These are phyloP conservation scores for Xenus cinereus DNA, from an alignment of 2,113 vertebrate genomes.

Conservation along the genomic window DNA sequence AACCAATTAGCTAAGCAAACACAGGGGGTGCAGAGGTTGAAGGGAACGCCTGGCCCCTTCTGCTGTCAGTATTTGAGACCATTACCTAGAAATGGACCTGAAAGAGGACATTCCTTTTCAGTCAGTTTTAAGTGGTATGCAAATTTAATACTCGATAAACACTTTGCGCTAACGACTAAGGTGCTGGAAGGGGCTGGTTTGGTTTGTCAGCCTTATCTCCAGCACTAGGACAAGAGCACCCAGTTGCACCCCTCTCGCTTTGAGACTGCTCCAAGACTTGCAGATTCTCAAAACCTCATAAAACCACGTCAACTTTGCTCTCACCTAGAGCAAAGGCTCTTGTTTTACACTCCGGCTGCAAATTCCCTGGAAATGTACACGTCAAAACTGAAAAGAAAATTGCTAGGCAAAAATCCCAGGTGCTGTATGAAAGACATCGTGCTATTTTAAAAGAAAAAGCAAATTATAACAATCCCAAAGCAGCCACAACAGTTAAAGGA, in stretches of 20 bases:
- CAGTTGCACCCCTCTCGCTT: background rate
- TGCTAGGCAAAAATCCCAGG: background rate
- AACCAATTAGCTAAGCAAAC: background rate
- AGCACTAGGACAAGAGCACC: background rate
- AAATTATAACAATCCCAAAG: background rate
- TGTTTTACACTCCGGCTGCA: background rate
- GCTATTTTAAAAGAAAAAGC: background rate
- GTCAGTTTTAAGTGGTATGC: background rate
- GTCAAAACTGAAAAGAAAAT: background rate
- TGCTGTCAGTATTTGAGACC: background rate
- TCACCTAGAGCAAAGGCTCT: background rate
- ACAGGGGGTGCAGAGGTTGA: background rate
- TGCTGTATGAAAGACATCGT: background rate
- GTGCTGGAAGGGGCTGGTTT: background rate
- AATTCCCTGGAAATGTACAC: background rate
- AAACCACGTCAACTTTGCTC: rapidly evolving
- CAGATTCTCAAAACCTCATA: background rate
- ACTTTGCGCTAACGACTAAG: background rate
- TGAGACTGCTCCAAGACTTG: background rate
- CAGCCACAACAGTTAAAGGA: background rate
- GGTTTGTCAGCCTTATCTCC: background rate
- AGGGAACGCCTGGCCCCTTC: background rate
- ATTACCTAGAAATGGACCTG: rapidly evolving
- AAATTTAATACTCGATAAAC: background rate
- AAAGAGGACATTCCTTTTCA: background rate